Evolutionary conservation across 1,140 invertebrate species (phyloP).

Genomic region (Schlechtendalia chinensis): DNA sequence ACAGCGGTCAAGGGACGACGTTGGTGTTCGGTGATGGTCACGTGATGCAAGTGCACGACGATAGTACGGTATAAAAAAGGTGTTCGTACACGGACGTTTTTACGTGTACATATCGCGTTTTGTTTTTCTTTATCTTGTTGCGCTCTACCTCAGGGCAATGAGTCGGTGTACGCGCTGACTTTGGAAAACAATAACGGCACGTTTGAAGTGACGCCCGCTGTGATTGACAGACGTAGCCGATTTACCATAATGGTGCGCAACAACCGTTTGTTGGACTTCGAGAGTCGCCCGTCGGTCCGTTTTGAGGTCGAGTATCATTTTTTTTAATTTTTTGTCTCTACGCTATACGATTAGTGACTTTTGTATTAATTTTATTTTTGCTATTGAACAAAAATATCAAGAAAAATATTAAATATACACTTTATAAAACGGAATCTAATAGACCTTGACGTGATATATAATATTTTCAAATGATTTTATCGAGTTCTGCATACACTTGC

Average conservation of each 20-base stretch:
- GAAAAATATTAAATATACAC: no score
- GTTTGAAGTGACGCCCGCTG: slow-evolving; percentile 84
- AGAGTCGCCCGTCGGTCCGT: slow-evolving; percentile 59
- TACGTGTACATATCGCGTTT: no score
- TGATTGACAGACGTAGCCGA: slow-evolving; percentile 75
- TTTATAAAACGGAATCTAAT: no score
- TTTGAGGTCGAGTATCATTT: slow-evolving; percentile 50
- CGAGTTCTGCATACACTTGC: no score
- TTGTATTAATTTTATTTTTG: not conserved
- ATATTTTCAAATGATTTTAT: no score
- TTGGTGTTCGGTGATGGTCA: slow-evolving; percentile 71
- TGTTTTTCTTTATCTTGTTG: not conserved
- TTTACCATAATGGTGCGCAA: slow-evolving; percentile 83
- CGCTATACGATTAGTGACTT: not conserved
- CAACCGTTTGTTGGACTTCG: slow-evolving; percentile 78
- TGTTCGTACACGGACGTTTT: no score
- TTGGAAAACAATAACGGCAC: slow-evolving; percentile 79
- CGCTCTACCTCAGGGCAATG: slow-evolving; percentile 62
- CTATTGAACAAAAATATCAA: not conserved
- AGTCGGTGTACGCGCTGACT: slow-evolving; percentile 77
- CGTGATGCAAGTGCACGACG: slow-evolving; percentile 70
- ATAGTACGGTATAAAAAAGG: slow-evolving; percentile 60
- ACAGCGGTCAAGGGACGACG: slow-evolving; percentile 74
- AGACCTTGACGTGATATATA: no score
- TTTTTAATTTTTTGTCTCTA: not conserved